Evolutionary conservation across 2,797 vertebrate species (phyloP).

Genomic region (Okamejei kenojei): DNA sequence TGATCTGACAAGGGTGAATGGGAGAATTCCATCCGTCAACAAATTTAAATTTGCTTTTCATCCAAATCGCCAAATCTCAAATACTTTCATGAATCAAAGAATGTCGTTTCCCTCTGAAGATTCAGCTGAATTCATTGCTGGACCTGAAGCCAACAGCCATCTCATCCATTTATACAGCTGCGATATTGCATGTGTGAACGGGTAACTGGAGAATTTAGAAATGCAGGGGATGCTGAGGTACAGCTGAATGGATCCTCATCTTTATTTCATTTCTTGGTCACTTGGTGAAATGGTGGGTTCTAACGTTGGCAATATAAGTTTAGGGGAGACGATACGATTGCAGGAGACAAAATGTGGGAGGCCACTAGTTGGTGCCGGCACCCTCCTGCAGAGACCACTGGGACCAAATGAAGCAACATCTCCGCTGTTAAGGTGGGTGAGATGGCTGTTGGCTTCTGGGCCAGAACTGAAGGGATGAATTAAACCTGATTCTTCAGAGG

Average conservation of each 20-base stretch:
- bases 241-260: background rate
- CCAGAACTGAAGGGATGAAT: background rate
- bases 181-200: background rate
- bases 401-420: background rate
- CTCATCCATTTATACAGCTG: background rate
- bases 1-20: background rate
- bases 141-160: too few relatives aligned
- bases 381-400: too few relatives aligned
- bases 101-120: background rate
- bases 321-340: background rate
- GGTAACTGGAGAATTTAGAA: too few relatives aligned
- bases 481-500: background rate
- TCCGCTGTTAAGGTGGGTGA: background rate
- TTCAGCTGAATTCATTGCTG: background rate
- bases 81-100: background rate
- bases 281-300: too few relatives aligned
- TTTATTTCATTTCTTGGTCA: too few relatives aligned
- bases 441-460: too few relatives aligned
- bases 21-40: background rate
- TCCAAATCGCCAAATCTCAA: background rate
- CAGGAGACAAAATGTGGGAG: background rate
- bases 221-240: background rate
- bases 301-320: too few relatives aligned
- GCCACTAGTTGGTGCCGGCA: too few relatives aligned
- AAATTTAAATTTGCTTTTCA: background rate